Conservation (phyloP, 2,888 invertebrate genomes). For the Leptinotarsa juncta region DNA sequence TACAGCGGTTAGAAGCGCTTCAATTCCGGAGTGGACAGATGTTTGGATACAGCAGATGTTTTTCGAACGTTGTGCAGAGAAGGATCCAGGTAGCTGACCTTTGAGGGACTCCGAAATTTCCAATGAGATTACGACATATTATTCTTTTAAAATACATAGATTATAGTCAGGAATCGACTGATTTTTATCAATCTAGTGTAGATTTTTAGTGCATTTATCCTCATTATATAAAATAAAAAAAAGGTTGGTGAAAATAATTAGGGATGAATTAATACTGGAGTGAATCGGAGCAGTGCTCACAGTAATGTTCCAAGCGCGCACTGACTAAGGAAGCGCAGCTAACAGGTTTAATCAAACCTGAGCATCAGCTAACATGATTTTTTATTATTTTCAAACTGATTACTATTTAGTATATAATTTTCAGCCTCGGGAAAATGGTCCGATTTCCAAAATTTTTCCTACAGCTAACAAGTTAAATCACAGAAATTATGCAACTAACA, state of each 20-base stretch:
- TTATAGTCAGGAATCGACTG: slow-evolving; percentile 14
- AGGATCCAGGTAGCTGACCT: slow-evolving; percentile 1
- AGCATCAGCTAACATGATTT: slow-evolving; percentile 15
- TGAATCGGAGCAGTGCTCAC: slow-evolving; percentile 21
- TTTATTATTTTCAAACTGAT: slow-evolving; percentile 21
- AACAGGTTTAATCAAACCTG: slow-evolving; percentile 12
- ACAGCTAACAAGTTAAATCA: slow-evolving; percentile 14
- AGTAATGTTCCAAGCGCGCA: slow-evolving; percentile 11
- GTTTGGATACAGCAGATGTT: slow-evolving; percentile 8
- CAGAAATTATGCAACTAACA: slow-evolving; percentile 8
- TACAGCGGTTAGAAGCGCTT: slow-evolving; percentile 1
- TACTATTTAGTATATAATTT: slow-evolving; percentile 21
- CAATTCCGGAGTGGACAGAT: not conserved
- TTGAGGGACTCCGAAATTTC: slow-evolving; percentile 9
- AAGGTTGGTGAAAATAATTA: slow-evolving; percentile 3
- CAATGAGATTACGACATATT: slow-evolving; percentile 3
- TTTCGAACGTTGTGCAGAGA: slow-evolving; percentile 7
- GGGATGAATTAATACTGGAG: slow-evolving; percentile 5
- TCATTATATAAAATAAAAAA: slow-evolving; percentile 16
- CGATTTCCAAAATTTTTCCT: slow-evolving; percentile 13
- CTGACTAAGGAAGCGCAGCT: slow-evolving; percentile 17
- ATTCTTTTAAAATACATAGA: not conserved
- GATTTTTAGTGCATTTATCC: slow-evolving; percentile 20
- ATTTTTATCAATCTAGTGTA: slow-evolving; percentile 17
- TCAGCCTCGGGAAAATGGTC: slow-evolving; percentile 15